Percentiles rank a stretch among this genome's conserved stretches.
Evolutionary conservation across 2,797 vertebrate species (phyloP).

Genomic region (Sebastes dallii): DNA sequence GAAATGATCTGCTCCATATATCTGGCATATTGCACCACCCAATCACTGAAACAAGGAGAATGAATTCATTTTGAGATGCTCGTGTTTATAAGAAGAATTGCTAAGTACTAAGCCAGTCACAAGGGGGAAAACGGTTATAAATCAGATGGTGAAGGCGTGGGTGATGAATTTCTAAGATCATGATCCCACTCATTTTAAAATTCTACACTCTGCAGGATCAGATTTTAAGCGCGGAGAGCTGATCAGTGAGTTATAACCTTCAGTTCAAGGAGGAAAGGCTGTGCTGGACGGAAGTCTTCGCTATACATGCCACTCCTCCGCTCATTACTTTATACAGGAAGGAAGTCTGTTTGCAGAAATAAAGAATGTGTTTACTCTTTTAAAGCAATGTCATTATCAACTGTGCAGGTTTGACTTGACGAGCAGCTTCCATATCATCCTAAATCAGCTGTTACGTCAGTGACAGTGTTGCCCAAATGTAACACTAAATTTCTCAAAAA

Average conservation of each 20-base stretch:
- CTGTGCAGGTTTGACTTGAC: not conserved
- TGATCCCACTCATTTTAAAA: not conserved
- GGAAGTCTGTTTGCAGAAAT: not conserved
- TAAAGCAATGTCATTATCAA: not conserved
- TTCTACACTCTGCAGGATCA: not conserved
- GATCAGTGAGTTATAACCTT: not conserved
- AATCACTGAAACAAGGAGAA: not conserved
- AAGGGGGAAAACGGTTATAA: not conserved
- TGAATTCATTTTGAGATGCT: not conserved
- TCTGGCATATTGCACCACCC: not conserved
- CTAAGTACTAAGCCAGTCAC: not conserved
- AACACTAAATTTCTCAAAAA: conserved; percentile 14
- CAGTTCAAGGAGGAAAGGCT: not conserved
- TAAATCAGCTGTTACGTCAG: conserved; percentile 2
- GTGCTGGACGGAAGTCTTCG: not conserved
- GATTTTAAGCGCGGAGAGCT: not conserved
- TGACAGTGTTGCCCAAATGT: not conserved
- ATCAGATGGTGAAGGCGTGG: not conserved
- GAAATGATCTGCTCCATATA: not conserved
- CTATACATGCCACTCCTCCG: not conserved
- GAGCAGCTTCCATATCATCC: not conserved
- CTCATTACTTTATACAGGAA: not conserved
- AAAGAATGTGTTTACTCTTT: not conserved
- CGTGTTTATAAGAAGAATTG: not conserved
- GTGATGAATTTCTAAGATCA: not conserved